Percentiles rank a stretch among this genome's conserved stretches.
These are phyloP conservation scores for Tribolium freemani DNA, from an alignment of 2,888 invertebrate genomes.

Conservation along the genomic window DNA sequence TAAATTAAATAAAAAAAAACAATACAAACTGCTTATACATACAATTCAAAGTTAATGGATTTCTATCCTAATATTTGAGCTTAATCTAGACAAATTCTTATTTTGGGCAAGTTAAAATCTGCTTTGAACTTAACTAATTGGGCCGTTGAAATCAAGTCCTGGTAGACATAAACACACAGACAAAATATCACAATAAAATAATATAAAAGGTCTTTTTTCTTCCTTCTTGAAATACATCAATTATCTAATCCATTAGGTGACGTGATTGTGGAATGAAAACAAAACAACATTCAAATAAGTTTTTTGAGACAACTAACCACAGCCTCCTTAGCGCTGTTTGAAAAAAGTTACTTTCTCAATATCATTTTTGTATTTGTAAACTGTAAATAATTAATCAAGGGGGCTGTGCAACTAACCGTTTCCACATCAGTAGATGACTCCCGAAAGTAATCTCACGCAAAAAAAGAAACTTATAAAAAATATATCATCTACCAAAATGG, in stretches of 20 bases:
- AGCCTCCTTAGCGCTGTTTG: no score
- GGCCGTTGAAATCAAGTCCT: conserved; percentile 10
- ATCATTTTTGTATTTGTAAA: no score
- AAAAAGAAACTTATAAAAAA: conserved; percentile 44
- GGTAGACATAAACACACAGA: conserved; percentile 53
- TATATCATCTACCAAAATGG: conserved; percentile 55
- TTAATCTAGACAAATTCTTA: conserved; percentile 32
- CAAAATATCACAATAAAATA: conserved; percentile 63
- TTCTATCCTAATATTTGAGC: conserved; percentile 29
- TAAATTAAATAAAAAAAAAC: conserved; percentile 11
- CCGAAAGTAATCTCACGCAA: conserved; percentile 51
- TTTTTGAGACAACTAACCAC: conserved; percentile 45
- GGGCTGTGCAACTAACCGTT: conserved; percentile 39
- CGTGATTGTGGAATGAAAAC: conserved; percentile 62
- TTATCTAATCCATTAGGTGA: conserved; percentile 57
- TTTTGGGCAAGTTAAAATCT: conserved; percentile 27
- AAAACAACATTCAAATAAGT: conserved; percentile 37
- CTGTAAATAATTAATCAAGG: no score
- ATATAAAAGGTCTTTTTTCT: conserved; percentile 60
- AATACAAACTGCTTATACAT: conserved; percentile 19
- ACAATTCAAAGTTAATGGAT: conserved; percentile 22
- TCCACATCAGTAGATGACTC: conserved; percentile 54
- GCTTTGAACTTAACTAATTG: conserved; percentile 22
- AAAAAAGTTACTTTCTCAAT: no score
- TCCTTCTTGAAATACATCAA: conserved; percentile 62